phyloP scores from a whole-genome alignment of 2,113 vertebrate genomes.

The Apeltes quadracus region DNA sequence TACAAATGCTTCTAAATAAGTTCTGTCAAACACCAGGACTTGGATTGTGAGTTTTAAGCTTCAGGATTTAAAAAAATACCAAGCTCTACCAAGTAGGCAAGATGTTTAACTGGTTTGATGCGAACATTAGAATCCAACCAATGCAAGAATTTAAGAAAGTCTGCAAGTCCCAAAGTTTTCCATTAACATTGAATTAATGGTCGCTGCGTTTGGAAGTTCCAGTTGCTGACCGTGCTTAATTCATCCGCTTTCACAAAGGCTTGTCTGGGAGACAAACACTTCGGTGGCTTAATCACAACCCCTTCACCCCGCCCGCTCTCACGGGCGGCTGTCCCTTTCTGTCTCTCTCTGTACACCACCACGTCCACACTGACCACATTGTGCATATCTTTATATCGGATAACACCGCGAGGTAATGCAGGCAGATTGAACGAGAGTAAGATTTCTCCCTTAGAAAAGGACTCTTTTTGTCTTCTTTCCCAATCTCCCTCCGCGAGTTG shows the following conservation, averaged over 20 bases:
- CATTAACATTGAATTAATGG: slow-evolving; percentile 2
- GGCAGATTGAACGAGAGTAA: slow-evolving; percentile 63
- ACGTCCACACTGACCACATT: slow-evolving; percentile 67
- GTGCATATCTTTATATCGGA: slow-evolving; percentile 67
- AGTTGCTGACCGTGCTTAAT: slow-evolving; percentile 32
- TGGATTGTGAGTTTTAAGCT: background rate
- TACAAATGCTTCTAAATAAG: background rate
- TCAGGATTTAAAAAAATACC: background rate
- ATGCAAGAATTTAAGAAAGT: background rate
- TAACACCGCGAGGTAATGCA: slow-evolving; percentile 61
- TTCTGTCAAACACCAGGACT: background rate
- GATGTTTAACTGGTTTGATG: background rate
- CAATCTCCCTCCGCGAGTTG: slow-evolving; percentile 48
- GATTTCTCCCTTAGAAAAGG: slow-evolving; percentile 65
- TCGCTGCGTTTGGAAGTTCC: background rate
- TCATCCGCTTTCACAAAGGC: slow-evolving; percentile 63
- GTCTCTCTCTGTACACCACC: slow-evolving; percentile 26
- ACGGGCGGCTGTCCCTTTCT: slow-evolving; percentile 40
- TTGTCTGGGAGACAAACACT: slow-evolving; percentile 49
- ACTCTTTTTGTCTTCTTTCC: slow-evolving; percentile 66
- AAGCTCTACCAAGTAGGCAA: background rate
- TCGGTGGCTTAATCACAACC: slow-evolving; percentile 37
- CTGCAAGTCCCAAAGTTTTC: background rate
- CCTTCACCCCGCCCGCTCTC: slow-evolving; percentile 17
- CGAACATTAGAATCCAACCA: no score